Conservation (phyloP, 2,113 vertebrate genomes). For the Acrocephalus kingi region DNA sequence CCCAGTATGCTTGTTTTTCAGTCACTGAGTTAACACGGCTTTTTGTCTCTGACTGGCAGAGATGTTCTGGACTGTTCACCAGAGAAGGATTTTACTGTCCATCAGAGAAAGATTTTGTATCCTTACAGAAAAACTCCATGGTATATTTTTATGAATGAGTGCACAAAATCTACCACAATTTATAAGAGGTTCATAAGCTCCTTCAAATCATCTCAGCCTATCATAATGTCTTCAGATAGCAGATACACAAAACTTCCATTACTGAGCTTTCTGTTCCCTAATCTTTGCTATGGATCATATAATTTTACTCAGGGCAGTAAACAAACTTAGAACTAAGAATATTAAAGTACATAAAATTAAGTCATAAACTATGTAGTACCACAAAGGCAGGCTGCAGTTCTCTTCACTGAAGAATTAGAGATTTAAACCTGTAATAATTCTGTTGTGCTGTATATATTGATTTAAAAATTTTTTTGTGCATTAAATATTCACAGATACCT, state of each 20-base stretch:
- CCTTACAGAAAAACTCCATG: background rate
- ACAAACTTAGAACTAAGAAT: slow-evolving; percentile 62
- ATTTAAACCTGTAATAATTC: slow-evolving; percentile 65
- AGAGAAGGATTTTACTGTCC: background rate
- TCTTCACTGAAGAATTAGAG: slow-evolving; percentile 54
- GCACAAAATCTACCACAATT: background rate
- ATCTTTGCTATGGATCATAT: slow-evolving; percentile 58
- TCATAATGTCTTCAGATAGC: background rate
- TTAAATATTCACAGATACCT: slow-evolving; percentile 43
- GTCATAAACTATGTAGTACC: slow-evolving; percentile 59
- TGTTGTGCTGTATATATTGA: background rate
- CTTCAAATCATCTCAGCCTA: slow-evolving; percentile 10
- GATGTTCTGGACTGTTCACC: background rate
- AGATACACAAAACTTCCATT: slow-evolving; percentile 10
- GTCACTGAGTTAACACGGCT: background rate
- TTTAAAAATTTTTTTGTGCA: background rate
- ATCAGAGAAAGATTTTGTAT: background rate
- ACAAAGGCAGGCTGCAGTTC: slow-evolving; percentile 19
- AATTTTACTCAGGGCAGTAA: slow-evolving; percentile 70
- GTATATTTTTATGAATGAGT: background rate
- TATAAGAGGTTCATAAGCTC: background rate
- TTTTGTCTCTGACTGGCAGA: background rate
- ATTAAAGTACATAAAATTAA: slow-evolving; percentile 69
- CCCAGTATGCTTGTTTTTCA: background rate
- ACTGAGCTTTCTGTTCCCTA: slow-evolving; percentile 19